phyloP scores from a whole-genome alignment of 2,113 vertebrate species.

The Mormyrus lacerda region DNA sequence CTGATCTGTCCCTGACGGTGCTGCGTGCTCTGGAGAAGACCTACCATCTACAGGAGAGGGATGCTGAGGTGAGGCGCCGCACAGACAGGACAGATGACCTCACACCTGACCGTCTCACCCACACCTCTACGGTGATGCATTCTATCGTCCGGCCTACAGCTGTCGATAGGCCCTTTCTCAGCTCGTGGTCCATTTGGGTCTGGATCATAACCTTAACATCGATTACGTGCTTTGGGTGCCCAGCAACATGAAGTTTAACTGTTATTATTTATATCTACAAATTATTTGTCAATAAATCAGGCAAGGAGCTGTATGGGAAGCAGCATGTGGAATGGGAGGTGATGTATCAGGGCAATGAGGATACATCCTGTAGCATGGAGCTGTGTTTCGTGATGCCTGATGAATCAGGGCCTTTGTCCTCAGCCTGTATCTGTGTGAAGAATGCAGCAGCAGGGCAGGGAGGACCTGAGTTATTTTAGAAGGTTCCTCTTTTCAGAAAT shows the following conservation, averaged over 20 bases:
- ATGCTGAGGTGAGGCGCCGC: constrained; percentile 76
- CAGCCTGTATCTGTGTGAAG: constrained; percentile 3
- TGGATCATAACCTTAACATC: neutral
- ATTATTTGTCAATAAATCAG: neutral
- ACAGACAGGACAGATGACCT: neutral
- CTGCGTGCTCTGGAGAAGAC: constrained; percentile 64
- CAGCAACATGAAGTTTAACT: neutral
- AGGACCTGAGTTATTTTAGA: too few relatives aligned
- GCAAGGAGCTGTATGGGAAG: neutral
- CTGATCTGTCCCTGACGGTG: constrained; percentile 54
- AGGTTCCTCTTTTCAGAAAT: too few relatives aligned
- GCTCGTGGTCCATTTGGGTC: neutral
- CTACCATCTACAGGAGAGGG: constrained; percentile 67
- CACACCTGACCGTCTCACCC: too few relatives aligned
- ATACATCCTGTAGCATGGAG: neutral
- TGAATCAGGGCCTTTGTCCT: constrained; percentile 16
- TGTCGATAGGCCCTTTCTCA: neutral
- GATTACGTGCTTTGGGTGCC: neutral
- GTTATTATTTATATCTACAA: neutral
- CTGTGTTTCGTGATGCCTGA: neutral
- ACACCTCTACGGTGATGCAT: neutral
- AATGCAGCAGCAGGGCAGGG: neutral
- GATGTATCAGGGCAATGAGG: neutral
- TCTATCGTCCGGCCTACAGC: neutral
- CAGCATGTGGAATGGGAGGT: neutral